Percentiles rank a stretch among this genome's conserved stretches.
Conservation (phyloP, 1,140 invertebrate genomes). For the Andricus grossulariae region DNA sequence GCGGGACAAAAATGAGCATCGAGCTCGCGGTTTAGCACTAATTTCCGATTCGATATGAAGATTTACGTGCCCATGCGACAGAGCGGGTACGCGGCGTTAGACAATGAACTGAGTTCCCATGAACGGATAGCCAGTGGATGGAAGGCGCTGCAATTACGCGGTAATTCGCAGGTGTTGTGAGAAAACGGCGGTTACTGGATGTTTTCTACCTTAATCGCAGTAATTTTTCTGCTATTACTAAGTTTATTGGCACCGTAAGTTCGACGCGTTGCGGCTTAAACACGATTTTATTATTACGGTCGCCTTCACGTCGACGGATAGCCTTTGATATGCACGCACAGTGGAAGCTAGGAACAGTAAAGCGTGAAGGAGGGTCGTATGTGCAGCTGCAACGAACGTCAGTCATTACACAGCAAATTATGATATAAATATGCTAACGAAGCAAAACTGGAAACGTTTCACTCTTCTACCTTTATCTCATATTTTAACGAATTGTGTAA, state of each 20-base stretch:
- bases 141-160: slow-evolving; percentile 72
- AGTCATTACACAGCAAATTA: background rate
- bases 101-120: slow-evolving; percentile 73
- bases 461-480: too few relatives aligned
- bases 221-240: slow-evolving; percentile 73
- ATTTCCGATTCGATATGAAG: slow-evolving; percentile 71
- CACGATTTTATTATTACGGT: slow-evolving; percentile 52
- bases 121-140: slow-evolving; percentile 69
- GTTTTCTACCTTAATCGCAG: slow-evolving; percentile 73
- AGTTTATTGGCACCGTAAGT: slow-evolving; percentile 60
- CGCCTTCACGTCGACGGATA: slow-evolving; percentile 5
- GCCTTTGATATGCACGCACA: slow-evolving; percentile 20
- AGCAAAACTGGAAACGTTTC: too few relatives aligned
- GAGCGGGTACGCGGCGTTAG: slow-evolving; percentile 56
- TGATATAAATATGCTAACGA: background rate
- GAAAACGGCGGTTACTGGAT: slow-evolving; percentile 72
- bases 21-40: slow-evolving; percentile 54
- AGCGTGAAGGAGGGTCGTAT: background rate
- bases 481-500: too few relatives aligned
- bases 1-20: slow-evolving; percentile 1
- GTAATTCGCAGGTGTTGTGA: slow-evolving; percentile 75
- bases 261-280: slow-evolving; percentile 52
- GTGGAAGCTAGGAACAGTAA: background rate
- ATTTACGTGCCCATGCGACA: slow-evolving; percentile 61
- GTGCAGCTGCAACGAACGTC: background rate